Evolutionary conservation across 2,888 invertebrate genomes (phyloP).

Genomic region (Euspilapteryx auroguttella): DNA sequence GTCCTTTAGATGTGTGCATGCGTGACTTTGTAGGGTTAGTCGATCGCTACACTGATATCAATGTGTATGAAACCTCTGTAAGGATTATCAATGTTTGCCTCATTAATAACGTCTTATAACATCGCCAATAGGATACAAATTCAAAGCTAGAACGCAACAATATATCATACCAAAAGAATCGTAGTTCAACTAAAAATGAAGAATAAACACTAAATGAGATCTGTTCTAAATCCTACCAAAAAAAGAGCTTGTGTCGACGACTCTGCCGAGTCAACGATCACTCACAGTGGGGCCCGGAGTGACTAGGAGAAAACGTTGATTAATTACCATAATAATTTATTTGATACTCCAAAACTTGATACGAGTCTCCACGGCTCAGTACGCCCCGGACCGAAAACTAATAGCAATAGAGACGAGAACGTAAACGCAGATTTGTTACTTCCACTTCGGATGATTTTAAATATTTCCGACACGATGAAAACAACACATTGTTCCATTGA

Average conservation of each 20-base stretch:
- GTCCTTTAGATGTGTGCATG: too few species aligned
- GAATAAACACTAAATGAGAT: too few species aligned
- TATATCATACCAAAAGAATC: constrained; percentile 3
- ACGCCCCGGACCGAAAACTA: constrained; percentile 1
- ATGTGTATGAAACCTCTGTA: too few species aligned
- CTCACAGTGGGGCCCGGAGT: constrained; percentile 49
- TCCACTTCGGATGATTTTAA: constrained; percentile 15
- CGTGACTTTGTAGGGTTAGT: too few species aligned
- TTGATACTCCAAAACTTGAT: constrained; percentile 59
- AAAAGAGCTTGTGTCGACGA: too few species aligned
- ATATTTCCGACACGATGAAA: constrained; percentile 41
- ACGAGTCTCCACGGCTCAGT: constrained; percentile 18
- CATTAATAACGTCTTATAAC: too few species aligned
- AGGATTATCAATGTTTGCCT: too few species aligned
- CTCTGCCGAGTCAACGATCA: constrained; percentile 48
- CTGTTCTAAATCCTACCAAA: too few species aligned
- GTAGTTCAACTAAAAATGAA: too few species aligned
- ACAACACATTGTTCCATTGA: constrained; percentile 45
- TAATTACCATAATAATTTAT: constrained; percentile 63
- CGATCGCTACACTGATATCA: too few species aligned
- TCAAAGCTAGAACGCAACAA: constrained; percentile 8
- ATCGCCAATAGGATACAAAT: too few species aligned
- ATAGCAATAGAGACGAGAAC: constrained; percentile 2
- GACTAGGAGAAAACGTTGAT: constrained; percentile 61
- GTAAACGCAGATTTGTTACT: neutral